A percentile compares a stretch with the other conserved stretches of the same genome.
These are phyloP conservation scores for Hemibates koningsi DNA, from an alignment of 2,113 vertebrate species.

Conservation along the genomic window DNA sequence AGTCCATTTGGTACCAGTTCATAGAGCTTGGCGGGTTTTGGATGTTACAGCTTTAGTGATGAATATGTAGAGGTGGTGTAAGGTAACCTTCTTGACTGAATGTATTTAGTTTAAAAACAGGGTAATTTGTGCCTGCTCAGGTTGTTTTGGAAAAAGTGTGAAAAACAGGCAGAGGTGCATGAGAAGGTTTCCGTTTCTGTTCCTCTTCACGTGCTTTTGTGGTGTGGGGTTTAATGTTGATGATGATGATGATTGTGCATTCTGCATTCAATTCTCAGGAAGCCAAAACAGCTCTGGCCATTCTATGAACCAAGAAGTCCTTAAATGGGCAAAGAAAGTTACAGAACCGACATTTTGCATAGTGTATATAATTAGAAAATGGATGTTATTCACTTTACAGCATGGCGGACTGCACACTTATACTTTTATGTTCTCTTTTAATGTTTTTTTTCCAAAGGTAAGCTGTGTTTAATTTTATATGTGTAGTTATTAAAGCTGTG, in stretches of 20 bases:
- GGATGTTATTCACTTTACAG: neutral
- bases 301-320: neutral
- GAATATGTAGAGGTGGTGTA: neutral
- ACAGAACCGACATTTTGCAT: neutral
- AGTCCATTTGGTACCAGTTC: neutral
- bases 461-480: too few relatives aligned
- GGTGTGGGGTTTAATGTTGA: neutral
- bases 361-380: neutral
- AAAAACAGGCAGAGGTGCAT: neutral
- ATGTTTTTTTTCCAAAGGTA: too few relatives aligned
- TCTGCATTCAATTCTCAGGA: neutral
- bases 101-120: neutral
- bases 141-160: neutral
- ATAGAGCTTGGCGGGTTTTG: neutral
- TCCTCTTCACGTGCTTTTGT: neutral
- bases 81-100: neutral
- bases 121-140: neutral
- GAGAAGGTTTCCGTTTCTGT: neutral
- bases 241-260: neutral
- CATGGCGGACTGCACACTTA: neutral
- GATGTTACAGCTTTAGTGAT: neutral
- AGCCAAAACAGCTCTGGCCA: neutral
- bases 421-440: too few relatives aligned
- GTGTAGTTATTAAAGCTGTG: too few relatives aligned
- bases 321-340: neutral